Base-by-base conservation (phyloP, 1,140 invertebrate genomes). In the Leptoteleia sp. region DNA sequence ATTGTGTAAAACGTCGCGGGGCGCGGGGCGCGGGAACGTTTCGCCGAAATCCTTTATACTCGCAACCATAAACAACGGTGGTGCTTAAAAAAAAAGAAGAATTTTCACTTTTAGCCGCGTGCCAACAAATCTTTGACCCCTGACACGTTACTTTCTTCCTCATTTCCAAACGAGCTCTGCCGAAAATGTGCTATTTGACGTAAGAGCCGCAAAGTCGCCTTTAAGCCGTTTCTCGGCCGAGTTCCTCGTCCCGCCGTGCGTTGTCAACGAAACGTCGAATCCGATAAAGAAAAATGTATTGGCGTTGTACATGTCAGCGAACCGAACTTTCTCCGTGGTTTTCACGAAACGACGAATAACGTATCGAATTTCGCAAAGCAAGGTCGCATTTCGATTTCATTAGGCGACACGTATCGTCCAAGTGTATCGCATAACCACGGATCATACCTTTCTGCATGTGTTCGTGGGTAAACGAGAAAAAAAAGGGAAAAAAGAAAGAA, bases 341-440 rank as follows among this genome's bases (percentile, higher is more conserved):
- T 79, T 73, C 62, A 52, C 33, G 59, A 57, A 68, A 68, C 57
- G 35, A 13, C 55, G 19, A 73, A 59, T 65, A 45, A 35, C 47
- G 64, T 70, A 52, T 79, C 43, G 37, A 12, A 38, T 73, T 73
- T 73, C 76, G 76, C 35, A 38, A 61, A 55, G 57, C 70, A 79
- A 73, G 76, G 76, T 79, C 70, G 64, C 76, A 62, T 79, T 73
- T 79, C 76, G 76, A 70, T 79, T 79, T 79, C 76, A 65, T 73
- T 73, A 70, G 59, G 37, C 17, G 52, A 64, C 40, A 45, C 19
- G 55, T 73, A 79, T 79, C 61, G 13, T 11, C 2, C 3, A 61
- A 71, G 31, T 67, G 59, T 65, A 78, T 78, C 67, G 45, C 61
- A 43, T 65, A 70, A 50, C 59, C 42, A 0, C 50, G 22, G 27